phyloP scores from a whole-genome alignment of 1,140 invertebrate genomes.

The Brachionus calyciflorus region DNA sequence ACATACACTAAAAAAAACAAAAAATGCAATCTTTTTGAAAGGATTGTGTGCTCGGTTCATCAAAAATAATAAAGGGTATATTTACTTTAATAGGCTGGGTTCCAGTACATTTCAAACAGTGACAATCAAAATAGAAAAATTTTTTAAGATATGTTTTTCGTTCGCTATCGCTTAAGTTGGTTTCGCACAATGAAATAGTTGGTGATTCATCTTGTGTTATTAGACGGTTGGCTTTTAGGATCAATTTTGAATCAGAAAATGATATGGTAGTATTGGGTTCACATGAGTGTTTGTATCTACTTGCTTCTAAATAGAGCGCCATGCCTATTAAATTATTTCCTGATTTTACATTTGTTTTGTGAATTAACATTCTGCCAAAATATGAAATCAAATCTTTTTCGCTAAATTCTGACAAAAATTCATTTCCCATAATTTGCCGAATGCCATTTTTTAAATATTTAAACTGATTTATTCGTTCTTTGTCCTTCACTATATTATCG shows the following conservation, averaged over 20 bases:
- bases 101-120: slow-evolving; percentile 3
- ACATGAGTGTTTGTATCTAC: slow-evolving; percentile 3
- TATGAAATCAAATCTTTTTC: background rate
- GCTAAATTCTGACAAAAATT: background rate
- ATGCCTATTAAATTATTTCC: background rate
- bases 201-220: background rate
- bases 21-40: no score
- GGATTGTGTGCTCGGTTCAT: no score
- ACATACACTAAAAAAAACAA: no score
- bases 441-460: background rate
- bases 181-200: background rate
- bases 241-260: background rate
- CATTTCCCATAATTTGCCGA: background rate
- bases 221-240: background rate
- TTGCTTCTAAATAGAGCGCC: background rate
- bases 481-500: background rate
- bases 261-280: background rate
- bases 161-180: background rate
- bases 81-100: background rate
- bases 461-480: background rate
- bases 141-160: slow-evolving; percentile 5
- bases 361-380: slow-evolving; percentile 3
- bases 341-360: slow-evolving; percentile 5
- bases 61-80: background rate
- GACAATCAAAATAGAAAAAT: background rate